Conservation (phyloP, 2,797 vertebrate species). For the Tragopan temminckii region DNA sequence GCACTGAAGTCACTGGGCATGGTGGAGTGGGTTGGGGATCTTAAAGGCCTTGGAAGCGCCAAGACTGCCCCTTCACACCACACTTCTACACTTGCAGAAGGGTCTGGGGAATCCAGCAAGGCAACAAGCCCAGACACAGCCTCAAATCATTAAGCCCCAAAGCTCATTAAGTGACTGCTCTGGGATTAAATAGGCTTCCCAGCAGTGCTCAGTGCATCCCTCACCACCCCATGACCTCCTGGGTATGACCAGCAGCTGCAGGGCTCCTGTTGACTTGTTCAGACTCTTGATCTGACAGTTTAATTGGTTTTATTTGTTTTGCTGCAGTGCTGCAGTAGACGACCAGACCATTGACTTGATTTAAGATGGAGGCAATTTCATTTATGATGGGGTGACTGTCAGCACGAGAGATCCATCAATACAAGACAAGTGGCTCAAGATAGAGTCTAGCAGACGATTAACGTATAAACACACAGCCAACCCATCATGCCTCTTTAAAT, state of each 20-base stretch:
- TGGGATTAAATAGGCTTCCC: background rate
- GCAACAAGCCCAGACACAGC: background rate
- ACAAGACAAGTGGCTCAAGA: background rate
- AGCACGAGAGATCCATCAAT: background rate
- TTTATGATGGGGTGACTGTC: background rate
- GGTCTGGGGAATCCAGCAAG: background rate
- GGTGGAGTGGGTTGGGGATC: no score
- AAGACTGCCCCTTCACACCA: background rate
- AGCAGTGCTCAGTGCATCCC: background rate
- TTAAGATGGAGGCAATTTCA: background rate
- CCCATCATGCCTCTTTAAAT: background rate
- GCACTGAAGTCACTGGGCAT: background rate
- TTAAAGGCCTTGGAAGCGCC: background rate
- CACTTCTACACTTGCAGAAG: background rate
- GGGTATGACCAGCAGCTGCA: fast-evolving
- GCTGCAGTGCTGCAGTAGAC: background rate
- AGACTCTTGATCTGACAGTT: fast-evolving
- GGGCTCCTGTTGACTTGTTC: background rate
- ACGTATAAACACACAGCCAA: background rate
- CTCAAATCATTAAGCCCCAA: background rate
- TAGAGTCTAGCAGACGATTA: background rate
- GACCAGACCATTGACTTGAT: fast-evolving
- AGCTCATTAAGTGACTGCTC: background rate
- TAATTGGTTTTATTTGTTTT: background rate
- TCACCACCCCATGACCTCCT: fast-evolving